Conservation (phyloP, 2,797 vertebrate species). For the Neostethus bicornis region DNA sequence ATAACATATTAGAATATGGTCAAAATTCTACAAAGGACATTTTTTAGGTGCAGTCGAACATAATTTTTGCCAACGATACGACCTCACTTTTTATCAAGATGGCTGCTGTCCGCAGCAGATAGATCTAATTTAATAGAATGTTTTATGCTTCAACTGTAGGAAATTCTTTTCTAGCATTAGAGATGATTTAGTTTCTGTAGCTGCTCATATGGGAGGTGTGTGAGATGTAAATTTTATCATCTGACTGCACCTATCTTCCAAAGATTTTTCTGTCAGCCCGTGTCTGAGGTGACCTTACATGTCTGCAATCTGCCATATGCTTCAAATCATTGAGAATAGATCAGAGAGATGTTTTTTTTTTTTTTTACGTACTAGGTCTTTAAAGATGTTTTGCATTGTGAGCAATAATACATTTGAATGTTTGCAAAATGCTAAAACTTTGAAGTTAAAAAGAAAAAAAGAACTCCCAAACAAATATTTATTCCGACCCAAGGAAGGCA, state of each 20-base stretch:
- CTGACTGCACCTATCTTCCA: background rate
- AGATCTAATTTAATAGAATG: no score
- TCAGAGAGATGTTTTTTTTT: background rate
- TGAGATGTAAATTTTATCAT: background rate
- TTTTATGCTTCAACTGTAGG: no score
- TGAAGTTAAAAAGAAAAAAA: background rate
- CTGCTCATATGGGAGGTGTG: background rate
- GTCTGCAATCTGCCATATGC: background rate
- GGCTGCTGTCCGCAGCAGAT: no score
- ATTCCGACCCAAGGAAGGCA: conserved; percentile 8
- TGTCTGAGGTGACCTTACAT: background rate
- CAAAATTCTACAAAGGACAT: no score
- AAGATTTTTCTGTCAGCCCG: background rate
- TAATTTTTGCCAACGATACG: no score
- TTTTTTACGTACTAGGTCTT: background rate
- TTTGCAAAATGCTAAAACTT: conserved; percentile 17
- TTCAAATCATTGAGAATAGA: background rate
- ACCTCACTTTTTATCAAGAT: no score
- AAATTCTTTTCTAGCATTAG: no score
- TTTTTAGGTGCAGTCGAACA: no score
- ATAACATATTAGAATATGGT: no score
- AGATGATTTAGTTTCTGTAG: no score
- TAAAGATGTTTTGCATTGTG: background rate
- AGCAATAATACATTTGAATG: background rate
- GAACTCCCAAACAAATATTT: conserved; percentile 10